Percentiles rank a stretch among this genome's conserved stretches.
These are phyloP conservation scores for Ephialtes manifestator DNA, from an alignment of 2,888 invertebrate species.

Conservation along the genomic window DNA sequence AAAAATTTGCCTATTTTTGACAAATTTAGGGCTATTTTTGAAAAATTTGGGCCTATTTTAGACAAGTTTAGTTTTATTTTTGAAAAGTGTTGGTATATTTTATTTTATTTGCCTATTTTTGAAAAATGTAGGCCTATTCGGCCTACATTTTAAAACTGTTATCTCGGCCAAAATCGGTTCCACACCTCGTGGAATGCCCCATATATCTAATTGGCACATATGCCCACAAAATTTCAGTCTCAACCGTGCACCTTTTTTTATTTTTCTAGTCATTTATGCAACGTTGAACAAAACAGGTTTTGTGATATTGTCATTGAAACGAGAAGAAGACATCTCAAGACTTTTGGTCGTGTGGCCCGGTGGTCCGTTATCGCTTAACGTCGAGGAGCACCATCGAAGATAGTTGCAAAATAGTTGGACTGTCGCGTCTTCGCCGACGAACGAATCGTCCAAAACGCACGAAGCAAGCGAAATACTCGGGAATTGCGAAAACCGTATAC, in stretches of 20 bases:
- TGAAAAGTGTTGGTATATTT: too few species aligned
- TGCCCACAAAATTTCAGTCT: background rate
- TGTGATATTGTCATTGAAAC: background rate
- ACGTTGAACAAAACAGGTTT: background rate
- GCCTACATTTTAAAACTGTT: too few species aligned
- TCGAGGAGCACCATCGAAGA: conserved; percentile 29
- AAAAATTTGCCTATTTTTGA: too few species aligned
- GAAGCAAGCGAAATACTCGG: conserved; percentile 81
- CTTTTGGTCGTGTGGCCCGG: background rate
- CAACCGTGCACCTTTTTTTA: background rate
- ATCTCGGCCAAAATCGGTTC: too few species aligned
- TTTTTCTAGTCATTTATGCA: background rate
- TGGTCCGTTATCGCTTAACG: background rate
- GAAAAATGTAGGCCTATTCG: too few species aligned
- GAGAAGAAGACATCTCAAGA: conserved; percentile 1
- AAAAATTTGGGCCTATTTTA: too few species aligned
- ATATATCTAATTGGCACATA: background rate
- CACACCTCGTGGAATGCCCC: too few species aligned
- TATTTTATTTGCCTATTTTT: too few species aligned
- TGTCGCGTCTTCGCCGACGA: conserved; percentile 50
- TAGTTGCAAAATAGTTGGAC: conserved; percentile 70
- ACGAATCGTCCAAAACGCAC: conserved; percentile 79
- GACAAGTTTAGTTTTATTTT: too few species aligned
- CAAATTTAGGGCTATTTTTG: too few species aligned
- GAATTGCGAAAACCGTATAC: conserved; percentile 83